Conservation (phyloP, 2,797 vertebrate species). For the Hoplostethus atlanticus region DNA sequence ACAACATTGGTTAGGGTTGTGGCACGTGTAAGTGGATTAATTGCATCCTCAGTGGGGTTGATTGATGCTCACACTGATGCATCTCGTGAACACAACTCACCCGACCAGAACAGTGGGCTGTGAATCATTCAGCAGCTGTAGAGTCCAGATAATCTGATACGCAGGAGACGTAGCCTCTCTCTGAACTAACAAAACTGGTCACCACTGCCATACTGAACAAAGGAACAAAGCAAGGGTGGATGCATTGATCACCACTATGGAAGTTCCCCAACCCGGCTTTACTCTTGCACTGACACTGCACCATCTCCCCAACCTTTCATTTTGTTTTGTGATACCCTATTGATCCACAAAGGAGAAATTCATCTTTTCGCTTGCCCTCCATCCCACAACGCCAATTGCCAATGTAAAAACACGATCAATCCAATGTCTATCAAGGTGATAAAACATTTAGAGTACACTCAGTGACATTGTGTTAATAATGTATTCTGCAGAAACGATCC, state of each 20-base stretch:
- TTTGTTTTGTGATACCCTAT: not conserved
- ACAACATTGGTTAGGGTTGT: constrained; percentile 41
- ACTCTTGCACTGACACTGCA: not conserved
- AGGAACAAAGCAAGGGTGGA: not conserved
- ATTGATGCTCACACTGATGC: constrained; percentile 63
- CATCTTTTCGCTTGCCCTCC: too few species aligned
- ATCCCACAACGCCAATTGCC: not conserved
- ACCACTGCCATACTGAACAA: constrained; percentile 4
- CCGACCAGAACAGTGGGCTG: constrained; percentile 55
- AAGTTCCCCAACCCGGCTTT: not conserved
- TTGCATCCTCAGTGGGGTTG: constrained; percentile 54
- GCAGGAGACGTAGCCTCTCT: not conserved
- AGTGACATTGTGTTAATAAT: constrained; percentile 17
- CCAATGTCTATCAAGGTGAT: constrained; percentile 9
- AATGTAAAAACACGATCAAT: not conserved
- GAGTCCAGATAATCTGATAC: constrained; percentile 59
- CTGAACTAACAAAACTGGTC: constrained; percentile 31
- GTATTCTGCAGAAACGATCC: constrained; percentile 12
- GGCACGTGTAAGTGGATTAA: constrained; percentile 67
- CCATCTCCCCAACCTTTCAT: not conserved
- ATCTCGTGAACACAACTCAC: constrained; percentile 49
- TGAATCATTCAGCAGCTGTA: constrained; percentile 62
- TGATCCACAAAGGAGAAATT: not conserved
- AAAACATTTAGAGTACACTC: constrained; percentile 8
- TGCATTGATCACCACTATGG: too few species aligned